Conservation (phyloP, 2,888 invertebrate species). For the Noctua janthe region DNA sequence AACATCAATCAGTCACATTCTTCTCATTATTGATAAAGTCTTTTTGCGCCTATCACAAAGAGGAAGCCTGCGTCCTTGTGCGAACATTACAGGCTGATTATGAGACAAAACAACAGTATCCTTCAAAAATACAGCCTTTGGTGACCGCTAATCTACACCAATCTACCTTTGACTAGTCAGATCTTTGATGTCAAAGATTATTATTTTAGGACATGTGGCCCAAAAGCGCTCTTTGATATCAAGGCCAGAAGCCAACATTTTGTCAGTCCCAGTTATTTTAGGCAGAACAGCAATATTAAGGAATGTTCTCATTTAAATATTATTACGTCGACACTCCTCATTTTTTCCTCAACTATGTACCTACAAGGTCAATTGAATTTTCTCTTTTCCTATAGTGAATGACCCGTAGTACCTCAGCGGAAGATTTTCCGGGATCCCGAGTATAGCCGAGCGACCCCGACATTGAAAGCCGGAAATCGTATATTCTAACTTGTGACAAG, state of each 20-base stretch:
- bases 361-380: constrained; percentile 17
- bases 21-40: background rate
- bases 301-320: constrained; percentile 55
- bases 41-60: background rate
- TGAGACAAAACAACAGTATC: background rate
- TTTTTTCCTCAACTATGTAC: background rate
- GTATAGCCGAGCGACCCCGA: constrained; percentile 13
- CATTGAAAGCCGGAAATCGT: constrained; percentile 49
- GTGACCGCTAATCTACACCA: background rate
- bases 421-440: constrained; percentile 32
- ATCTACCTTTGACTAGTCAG: background rate
- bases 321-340: constrained; percentile 15
- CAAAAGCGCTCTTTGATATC: constrained; percentile 8
- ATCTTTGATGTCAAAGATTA: background rate
- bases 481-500: constrained; percentile 57
- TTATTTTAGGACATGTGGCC: constrained; percentile 34
- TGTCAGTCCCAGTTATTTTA: constrained; percentile 28
- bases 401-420: constrained; percentile 10
- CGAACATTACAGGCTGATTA: background rate
- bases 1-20: background rate
- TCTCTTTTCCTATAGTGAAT: constrained; percentile 29
- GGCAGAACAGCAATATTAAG: constrained; percentile 22
- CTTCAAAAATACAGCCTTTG: background rate
- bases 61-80: background rate
- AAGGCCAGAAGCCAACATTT: constrained; percentile 17